Evolutionary conservation across 2,888 invertebrate species (phyloP), one percentile per base, ranked within the genome.

Genomic region (Piscicola geometra): DNA sequence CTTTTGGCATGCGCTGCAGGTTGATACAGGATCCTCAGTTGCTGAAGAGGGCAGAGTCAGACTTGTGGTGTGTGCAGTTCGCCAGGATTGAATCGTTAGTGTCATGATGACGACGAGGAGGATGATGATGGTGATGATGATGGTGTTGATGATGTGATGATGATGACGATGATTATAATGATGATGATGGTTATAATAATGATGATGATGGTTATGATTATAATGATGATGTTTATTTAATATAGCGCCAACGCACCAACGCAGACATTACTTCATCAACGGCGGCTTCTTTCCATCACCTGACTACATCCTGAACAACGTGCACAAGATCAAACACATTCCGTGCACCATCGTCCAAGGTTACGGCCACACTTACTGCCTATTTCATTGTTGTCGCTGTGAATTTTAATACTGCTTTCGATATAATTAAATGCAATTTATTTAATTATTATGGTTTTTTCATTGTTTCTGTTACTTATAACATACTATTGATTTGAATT

Each of bases 261-360:
- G 30, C 77, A 80, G 80, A 30, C 80, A 80, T 66, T 84, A 82
- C 77, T 84, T 83, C 80, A 81, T 83, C 0, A 71, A 84, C 79
- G 83, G 83, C 50, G 83, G 82, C 35, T 84, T 82, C 70, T 80
- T 83, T 36, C 77, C 80, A 30, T 75, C 77, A 9, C 82, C 82
- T 41, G 78, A 74, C n/a, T 82, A 83, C 67, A 75, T 84, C 0
- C 50, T 84, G 25, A 81, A 82, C 50, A 79, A 83, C 67, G 81
- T 81, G 0, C 80, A 81, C 73, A 82, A 83, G 74, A 82, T 84
- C 15, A 79, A 81, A 2, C 81, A 83, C 77, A 83, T 84, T 76
- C 84, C 84, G 1, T 79, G 80, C 28, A 82, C 82, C 9, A 83
- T 84, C 36, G 79, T 84, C 33, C 83, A 84, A 75, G 83, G 60